These are phyloP conservation scores for Donacobius atricapilla DNA, from an alignment of 2,113 vertebrate genomes.

Conservation along the genomic window DNA sequence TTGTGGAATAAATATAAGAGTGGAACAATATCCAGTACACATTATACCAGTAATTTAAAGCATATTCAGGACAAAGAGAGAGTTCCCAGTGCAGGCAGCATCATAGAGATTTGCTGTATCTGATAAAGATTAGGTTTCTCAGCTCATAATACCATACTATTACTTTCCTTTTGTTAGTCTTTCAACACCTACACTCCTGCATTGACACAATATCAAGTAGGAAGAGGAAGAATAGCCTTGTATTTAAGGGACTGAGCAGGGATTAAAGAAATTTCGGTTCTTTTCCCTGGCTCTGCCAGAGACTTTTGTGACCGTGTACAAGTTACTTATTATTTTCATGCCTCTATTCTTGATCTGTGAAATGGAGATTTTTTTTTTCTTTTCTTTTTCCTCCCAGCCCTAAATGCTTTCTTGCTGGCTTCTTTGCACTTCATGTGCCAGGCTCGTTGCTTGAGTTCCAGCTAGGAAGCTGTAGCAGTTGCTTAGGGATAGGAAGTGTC, in stretches of 20 bases:
- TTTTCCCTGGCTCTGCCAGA: slow-evolving; percentile 52
- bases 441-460: not conserved
- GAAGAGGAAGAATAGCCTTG: slow-evolving; percentile 61
- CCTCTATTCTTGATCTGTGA: slow-evolving; percentile 48
- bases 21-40: slow-evolving; percentile 62
- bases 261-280: slow-evolving; percentile 59
- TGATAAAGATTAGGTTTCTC: slow-evolving; percentile 59
- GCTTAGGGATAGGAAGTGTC: not conserved
- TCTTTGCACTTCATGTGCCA: slow-evolving; percentile 26
- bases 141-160: slow-evolving; percentile 56
- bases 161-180: slow-evolving; percentile 67
- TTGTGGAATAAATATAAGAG: slow-evolving; percentile 67
- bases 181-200: slow-evolving; percentile 65
- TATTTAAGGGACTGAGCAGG: slow-evolving; percentile 59
- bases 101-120: slow-evolving; percentile 68
- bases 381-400: not conserved
- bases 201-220: slow-evolving; percentile 67
- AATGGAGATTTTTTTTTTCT: not conserved
- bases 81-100: slow-evolving; percentile 62
- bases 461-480: not conserved
- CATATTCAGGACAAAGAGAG: slow-evolving; percentile 64
- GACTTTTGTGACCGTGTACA: slow-evolving; percentile 48
- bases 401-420: slow-evolving; percentile 24
- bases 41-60: slow-evolving; percentile 70
- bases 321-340: slow-evolving; percentile 58